Percentiles rank a stretch among this genome's conserved stretches.
phyloP scores from a whole-genome alignment of 2,888 invertebrate species.

The Yponomeuta plumbellus region DNA sequence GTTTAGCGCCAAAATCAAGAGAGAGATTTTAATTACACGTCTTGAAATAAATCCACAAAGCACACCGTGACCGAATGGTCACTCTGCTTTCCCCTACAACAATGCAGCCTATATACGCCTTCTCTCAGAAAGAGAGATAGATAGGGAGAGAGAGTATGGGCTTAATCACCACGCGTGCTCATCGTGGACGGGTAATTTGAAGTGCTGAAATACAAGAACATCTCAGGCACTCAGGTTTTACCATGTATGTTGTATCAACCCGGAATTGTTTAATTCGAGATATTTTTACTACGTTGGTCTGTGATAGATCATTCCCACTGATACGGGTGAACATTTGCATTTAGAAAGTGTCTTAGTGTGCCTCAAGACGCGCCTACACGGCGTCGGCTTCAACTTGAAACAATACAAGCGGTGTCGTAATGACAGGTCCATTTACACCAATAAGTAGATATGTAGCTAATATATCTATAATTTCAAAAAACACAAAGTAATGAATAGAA shows the following conservation, averaged over 20 bases:
- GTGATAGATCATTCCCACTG: conserved; percentile 39
- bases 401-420: conserved; percentile 49
- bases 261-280: conserved; percentile 23
- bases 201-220: too few relatives aligned
- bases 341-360: conserved; percentile 49
- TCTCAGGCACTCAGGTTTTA: too few relatives aligned
- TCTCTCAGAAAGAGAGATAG: too few relatives aligned
- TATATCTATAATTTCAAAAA: too few relatives aligned
- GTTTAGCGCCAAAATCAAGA: not conserved
- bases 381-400: conserved; percentile 25
- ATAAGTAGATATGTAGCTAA: not conserved
- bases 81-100: conserved; percentile 33
- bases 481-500: too few relatives aligned
- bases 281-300: too few relatives aligned
- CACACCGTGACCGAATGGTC: conserved; percentile 18
- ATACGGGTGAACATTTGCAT: conserved; percentile 32
- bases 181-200: too few relatives aligned
- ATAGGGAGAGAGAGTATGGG: too few relatives aligned
- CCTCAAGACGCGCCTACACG: conserved; percentile 32
- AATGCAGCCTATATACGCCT: too few relatives aligned
- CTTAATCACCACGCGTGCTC: too few relatives aligned
- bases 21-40: conserved; percentile 8
- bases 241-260: conserved; percentile 28
- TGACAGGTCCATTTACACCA: conserved; percentile 43
- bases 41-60: conserved; percentile 17